A percentile compares a stretch with the other conserved stretches of the same genome.
Conservation (phyloP, 2,888 invertebrate species). For the Apoderus coryli region DNA sequence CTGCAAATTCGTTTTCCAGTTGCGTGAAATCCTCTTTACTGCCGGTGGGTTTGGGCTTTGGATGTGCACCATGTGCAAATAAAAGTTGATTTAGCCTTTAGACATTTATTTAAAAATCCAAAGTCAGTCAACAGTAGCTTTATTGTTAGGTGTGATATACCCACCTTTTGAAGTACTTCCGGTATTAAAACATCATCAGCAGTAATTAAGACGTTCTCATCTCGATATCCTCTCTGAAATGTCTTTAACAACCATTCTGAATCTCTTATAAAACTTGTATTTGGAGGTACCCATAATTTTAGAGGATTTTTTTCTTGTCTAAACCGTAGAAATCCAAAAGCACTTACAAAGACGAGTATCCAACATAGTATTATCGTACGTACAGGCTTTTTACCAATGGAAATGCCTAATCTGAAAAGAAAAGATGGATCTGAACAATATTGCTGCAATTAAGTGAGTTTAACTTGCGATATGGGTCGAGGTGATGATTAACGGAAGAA, state of each 20-base stretch:
- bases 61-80: too few species aligned
- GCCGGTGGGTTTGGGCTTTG: too few species aligned
- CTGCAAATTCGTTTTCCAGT: too few species aligned
- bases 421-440: too few species aligned
- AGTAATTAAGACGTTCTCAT: slow-evolving; percentile 46
- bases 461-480: too few species aligned
- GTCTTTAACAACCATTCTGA: slow-evolving; percentile 58
- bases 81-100: too few species aligned
- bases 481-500: neutral
- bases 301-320: slow-evolving; percentile 60
- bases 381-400: slow-evolving; percentile 45
- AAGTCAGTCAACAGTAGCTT: too few species aligned
- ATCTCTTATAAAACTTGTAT: slow-evolving; percentile 52
- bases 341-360: slow-evolving; percentile 40
- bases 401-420: slow-evolving; percentile 40
- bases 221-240: slow-evolving; percentile 47
- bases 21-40: too few species aligned
- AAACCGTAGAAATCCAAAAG: slow-evolving; percentile 48
- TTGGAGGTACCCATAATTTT: slow-evolving; percentile 60
- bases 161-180: slow-evolving; percentile 37
- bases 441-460: too few species aligned
- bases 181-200: slow-evolving; percentile 54
- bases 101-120: too few species aligned
- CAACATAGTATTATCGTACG: slow-evolving; percentile 43
- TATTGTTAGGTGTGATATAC: too few species aligned